Conservation (phyloP, 2,113 vertebrate genomes). For the Cynoglossus semilaevis region DNA sequence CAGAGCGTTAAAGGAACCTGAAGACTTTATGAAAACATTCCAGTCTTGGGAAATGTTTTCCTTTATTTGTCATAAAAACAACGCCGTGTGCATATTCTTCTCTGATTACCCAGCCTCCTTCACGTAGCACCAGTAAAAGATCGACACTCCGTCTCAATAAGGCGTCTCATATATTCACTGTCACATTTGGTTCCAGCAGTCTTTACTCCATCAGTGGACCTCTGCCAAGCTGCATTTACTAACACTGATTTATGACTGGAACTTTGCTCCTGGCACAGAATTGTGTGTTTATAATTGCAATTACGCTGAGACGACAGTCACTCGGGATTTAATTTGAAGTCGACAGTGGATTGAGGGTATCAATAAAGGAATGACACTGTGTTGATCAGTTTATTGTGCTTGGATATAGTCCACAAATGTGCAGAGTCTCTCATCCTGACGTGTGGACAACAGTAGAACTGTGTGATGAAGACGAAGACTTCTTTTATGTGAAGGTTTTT, state of each 20-base stretch:
- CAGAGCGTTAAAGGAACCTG: too few species aligned
- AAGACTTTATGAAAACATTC: too few species aligned
- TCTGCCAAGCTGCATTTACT: slow-evolving; percentile 16
- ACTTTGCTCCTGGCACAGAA: slow-evolving; percentile 42
- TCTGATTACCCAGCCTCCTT: too few species aligned
- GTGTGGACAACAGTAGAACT: background rate
- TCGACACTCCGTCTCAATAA: background rate
- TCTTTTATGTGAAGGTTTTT: background rate
- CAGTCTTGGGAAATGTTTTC: too few species aligned
- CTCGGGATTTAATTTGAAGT: slow-evolving; percentile 47
- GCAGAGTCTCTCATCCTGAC: background rate
- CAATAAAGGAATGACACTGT: slow-evolving; percentile 35
- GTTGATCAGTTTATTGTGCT: slow-evolving; percentile 21
- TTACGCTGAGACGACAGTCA: slow-evolving; percentile 35
- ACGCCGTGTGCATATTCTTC: too few species aligned
- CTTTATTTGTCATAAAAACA: too few species aligned
- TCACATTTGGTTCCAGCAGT: background rate
- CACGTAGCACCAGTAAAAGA: background rate
- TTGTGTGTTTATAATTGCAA: slow-evolving; percentile 42
- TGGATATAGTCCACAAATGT: slow-evolving; percentile 17
- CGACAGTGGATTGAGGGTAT: slow-evolving; percentile 28
- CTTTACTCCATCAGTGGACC: background rate
- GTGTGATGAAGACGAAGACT: background rate
- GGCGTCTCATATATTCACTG: background rate
- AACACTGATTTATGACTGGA: slow-evolving; percentile 39